A percentile compares a stretch with the other conserved stretches of the same genome.
phyloP scores from a whole-genome alignment of 2,113 vertebrate species.

The Axis porcinus region DNA sequence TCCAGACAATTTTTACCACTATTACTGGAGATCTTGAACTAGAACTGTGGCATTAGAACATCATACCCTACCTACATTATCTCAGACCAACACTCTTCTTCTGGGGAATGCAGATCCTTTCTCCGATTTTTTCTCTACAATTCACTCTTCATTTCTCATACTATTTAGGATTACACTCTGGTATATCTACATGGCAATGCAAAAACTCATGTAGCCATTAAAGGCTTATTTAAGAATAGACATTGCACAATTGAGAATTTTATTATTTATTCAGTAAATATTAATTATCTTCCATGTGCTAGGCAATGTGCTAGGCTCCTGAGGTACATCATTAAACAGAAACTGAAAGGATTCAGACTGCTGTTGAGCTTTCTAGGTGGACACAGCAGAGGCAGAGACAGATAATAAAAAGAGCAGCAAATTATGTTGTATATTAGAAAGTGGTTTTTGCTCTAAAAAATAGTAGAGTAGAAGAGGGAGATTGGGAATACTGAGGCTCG shows the following conservation, averaged over 20 bases:
- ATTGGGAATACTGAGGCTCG: not conserved
- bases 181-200: not conserved
- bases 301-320: not conserved
- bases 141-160: not conserved
- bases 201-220: not conserved
- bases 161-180: not conserved
- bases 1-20: not conserved
- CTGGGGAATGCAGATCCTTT: not conserved
- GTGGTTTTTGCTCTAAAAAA: not conserved
- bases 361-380: not conserved
- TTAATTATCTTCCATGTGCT: not conserved
- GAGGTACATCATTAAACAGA: not conserved
- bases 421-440: not conserved
- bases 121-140: not conserved
- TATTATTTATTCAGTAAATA: not conserved
- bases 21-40: not conserved
- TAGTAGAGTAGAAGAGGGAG: not conserved
- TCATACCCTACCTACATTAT: not conserved
- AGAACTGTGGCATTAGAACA: not conserved
- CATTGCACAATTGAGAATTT: not conserved
- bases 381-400: not conserved
- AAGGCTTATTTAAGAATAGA: not conserved
- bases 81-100: not conserved
- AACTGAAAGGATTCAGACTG: not conserved
- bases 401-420: not conserved